These are phyloP conservation scores for Reticulitermes speratus DNA, from an alignment of 1,140 invertebrate genomes.

Conservation along the genomic window DNA sequence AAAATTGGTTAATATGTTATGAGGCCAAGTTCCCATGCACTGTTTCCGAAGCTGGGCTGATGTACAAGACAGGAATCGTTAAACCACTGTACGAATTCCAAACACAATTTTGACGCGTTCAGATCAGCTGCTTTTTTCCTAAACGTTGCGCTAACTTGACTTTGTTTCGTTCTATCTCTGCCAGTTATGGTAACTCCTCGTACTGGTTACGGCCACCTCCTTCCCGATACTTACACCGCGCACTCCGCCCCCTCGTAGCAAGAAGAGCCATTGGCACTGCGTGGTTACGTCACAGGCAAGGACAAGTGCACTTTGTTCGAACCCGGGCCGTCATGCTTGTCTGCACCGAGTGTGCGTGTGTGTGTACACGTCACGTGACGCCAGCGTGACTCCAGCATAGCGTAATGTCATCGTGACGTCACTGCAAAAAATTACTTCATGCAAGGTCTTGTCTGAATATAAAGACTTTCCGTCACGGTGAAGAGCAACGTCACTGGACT, in stretches of 20 bases:
- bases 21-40: too few species aligned
- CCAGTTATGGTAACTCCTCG: not conserved
- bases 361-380: not conserved
- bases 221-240: not conserved
- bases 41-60: too few species aligned
- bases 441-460: not conserved
- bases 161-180: not conserved
- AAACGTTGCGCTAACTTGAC: too few species aligned
- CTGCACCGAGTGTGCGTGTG: not conserved
- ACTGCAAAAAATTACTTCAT: not conserved
- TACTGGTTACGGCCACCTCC: not conserved
- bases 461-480: not conserved
- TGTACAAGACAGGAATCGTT: too few species aligned
- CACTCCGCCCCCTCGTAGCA: not conserved
- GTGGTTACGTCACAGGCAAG: not conserved
- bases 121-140: too few species aligned
- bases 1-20: too few species aligned
- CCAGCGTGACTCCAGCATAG: not conserved
- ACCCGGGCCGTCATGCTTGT: not conserved
- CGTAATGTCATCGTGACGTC: conserved; percentile 10
- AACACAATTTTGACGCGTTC: too few species aligned
- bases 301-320: conserved; percentile 14
- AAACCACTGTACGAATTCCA: too few species aligned
- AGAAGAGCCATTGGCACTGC: not conserved
- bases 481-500: not conserved